phyloP scores from a whole-genome alignment of 2,113 vertebrate genomes.

The Zosterops lateralis region DNA sequence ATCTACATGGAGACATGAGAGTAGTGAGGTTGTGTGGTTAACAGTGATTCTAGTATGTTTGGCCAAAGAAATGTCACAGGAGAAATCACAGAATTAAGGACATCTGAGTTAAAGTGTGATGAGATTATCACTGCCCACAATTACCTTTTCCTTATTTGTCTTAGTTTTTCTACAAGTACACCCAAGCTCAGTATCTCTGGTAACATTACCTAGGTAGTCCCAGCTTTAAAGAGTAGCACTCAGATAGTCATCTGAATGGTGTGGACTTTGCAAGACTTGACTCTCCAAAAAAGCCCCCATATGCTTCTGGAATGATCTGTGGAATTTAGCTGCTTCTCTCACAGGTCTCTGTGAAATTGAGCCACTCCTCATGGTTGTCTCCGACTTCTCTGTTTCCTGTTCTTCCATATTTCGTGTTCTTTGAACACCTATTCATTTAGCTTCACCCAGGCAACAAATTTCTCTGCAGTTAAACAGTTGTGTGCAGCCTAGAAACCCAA shows the following conservation, averaged over 20 bases:
- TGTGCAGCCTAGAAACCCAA: background rate
- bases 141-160: background rate
- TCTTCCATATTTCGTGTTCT: background rate
- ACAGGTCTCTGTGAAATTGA: background rate
- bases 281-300: background rate
- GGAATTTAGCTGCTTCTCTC: background rate
- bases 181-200: background rate
- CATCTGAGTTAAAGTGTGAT: background rate
- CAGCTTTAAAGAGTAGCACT: background rate
- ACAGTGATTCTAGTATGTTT: background rate
- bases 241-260: background rate
- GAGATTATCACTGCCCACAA: background rate
- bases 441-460: background rate
- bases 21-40: background rate
- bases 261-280: background rate
- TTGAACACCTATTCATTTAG: background rate
- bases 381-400: background rate
- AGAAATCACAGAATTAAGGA: background rate
- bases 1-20: background rate
- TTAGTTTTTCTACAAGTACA: background rate
- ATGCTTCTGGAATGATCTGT: background rate
- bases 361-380: background rate
- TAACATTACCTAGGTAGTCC: background rate
- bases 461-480: background rate
- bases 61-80: background rate